Evolutionary conservation across 2,797 vertebrate genomes (phyloP), one percentile per base, ranked within the genome.

Genomic region (Ctenochaetus hawaiiensis): DNA sequence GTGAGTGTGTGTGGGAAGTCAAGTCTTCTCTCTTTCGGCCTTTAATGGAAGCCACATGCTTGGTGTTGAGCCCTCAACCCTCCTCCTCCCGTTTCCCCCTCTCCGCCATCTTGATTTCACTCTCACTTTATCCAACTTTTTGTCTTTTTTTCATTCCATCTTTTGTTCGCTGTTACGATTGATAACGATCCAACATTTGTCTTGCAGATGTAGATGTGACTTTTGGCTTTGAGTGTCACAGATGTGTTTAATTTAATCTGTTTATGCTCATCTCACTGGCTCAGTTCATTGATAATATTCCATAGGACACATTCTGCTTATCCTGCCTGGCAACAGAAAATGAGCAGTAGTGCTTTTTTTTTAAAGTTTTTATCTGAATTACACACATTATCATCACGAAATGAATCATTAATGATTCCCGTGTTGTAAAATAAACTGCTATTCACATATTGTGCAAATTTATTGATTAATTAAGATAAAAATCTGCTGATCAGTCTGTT

Each of bases 41-140:
- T 34, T 34, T 54, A 91, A 94, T 90, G 67, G 23, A 88, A 88
- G 23, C 89, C 90, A 90, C 86, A 93, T 85, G 91, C 43, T 59
- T 75, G 87, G 72, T 57, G 5, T 57, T 69, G 20, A 8, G 37
- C 39, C 44, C 2, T 59, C 54, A 34, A 17, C 43, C 57, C 83
- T 72, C 72, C 78, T 77, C 56, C 58, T 57, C 30, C 30, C 30
- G 37, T 77, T 83, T 52, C 77, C 74, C 14, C 30, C 30, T 62
- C 63, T 45, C 53, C 49, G 85, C 82, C 76, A 60, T 82, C 53
- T 81, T 77, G 57, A 73, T 80, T 81, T 84, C 71, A 69, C 81
- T 79, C 74, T 85, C 66, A 12, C 61, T 81, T 48, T 17, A 20
- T 57, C 39, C 30, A 2, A 52, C 53, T 30, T 4, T 57, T n/a